Conservation (phyloP, 2,113 vertebrate species). For the Corvus cornix region DNA sequence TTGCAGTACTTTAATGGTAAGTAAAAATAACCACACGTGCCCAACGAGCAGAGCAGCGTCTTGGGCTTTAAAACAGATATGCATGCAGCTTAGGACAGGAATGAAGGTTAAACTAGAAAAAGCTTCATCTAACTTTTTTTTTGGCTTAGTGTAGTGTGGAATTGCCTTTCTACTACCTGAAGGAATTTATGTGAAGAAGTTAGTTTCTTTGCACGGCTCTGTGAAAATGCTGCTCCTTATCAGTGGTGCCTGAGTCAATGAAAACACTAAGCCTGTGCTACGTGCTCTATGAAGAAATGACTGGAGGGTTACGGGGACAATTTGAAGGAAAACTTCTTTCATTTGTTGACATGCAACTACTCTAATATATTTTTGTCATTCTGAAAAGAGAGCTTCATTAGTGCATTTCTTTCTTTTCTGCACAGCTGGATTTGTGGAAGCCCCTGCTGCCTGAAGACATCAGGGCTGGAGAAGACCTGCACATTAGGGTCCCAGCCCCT, state of each 20-base stretch:
- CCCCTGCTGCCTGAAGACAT: constrained; percentile 27
- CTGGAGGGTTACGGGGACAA: neutral
- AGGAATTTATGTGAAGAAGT: neutral
- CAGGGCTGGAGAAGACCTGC: neutral
- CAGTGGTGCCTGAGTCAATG: neutral
- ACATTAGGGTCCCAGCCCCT: neutral
- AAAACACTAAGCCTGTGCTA: neutral
- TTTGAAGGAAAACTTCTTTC: neutral
- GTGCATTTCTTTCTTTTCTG: constrained; percentile 12
- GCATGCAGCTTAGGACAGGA: neutral
- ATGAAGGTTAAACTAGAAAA: neutral
- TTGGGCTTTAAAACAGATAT: neutral
- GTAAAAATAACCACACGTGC: neutral
- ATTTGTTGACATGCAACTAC: neutral
- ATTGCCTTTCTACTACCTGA: neutral
- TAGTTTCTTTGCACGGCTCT: neutral
- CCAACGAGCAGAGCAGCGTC: neutral
- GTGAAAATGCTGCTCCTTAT: neutral
- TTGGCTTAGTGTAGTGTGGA: neutral
- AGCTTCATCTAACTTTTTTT: neutral
- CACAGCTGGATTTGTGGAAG: constrained; percentile 46
- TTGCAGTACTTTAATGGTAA: constrained; percentile 12
- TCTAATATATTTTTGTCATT: neutral
- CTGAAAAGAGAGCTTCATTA: neutral
- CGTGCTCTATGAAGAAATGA: neutral